Conservation (phyloP, 2,797 vertebrate species). For the Sebastes melanostomus region DNA sequence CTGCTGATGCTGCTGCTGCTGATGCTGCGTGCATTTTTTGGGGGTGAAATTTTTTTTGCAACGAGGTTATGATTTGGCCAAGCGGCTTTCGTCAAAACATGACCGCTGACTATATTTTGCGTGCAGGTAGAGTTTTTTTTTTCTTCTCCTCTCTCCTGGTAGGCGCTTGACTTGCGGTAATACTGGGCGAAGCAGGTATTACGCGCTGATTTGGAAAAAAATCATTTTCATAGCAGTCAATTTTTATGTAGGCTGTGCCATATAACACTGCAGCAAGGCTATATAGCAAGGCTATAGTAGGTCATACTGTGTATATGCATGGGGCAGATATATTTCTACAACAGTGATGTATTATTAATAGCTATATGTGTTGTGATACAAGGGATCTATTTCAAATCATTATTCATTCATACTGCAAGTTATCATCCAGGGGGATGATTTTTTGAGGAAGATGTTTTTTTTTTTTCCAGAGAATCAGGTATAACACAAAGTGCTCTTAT, state of each 20-base stretch:
- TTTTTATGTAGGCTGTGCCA: conserved; percentile 64
- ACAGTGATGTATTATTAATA: conserved; percentile 72
- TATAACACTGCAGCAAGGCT: conserved; percentile 63
- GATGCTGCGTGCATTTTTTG: conserved; percentile 38
- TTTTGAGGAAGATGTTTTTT: conserved; percentile 23
- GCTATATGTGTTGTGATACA: conserved; percentile 61
- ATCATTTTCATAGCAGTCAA: conserved; percentile 58
- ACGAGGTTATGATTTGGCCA: conserved; percentile 55
- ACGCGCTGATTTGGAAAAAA: conserved; percentile 53
- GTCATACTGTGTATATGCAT: conserved; percentile 63
- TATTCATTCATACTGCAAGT: conserved; percentile 66
- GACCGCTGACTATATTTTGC: conserved; percentile 56
- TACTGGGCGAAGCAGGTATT: conserved; percentile 63
- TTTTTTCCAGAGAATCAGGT: not conserved
- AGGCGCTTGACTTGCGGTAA: conserved; percentile 69
- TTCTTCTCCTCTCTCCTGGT: not conserved
- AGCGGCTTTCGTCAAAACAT: conserved; percentile 56
- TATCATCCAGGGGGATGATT: conserved; percentile 12
- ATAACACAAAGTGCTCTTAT: conserved; percentile 24
- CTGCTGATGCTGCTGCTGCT: not conserved
- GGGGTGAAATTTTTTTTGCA: conserved; percentile 28
- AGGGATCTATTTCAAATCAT: conserved; percentile 63
- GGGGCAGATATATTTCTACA: conserved; percentile 17
- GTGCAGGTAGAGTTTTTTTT: conserved; percentile 54
- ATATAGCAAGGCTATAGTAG: conserved; percentile 46